Conservation (phyloP, 2,113 vertebrate genomes). For the Xerus inauris region DNA sequence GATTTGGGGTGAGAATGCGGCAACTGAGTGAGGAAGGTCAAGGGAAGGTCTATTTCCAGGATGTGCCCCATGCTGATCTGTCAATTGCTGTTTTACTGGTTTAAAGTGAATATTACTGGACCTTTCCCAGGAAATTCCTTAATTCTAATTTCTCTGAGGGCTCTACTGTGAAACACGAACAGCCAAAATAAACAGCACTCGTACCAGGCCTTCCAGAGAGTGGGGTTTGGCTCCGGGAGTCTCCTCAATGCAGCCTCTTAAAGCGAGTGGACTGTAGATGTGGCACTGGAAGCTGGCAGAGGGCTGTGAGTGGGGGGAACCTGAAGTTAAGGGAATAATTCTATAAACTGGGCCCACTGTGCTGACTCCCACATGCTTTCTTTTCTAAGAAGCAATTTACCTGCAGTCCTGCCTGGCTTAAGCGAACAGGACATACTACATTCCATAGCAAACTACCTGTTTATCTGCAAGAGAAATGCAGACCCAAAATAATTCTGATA, state of each 20-base stretch:
- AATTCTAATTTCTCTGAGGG: background rate
- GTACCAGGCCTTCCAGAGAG: background rate
- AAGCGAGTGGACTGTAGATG: background rate
- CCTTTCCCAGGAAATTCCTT: background rate
- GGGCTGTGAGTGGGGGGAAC: too few relatives aligned
- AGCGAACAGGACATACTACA: too few relatives aligned
- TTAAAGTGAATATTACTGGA: background rate
- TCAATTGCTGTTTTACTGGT: background rate
- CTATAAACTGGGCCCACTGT: too few relatives aligned
- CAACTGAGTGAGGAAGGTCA: background rate
- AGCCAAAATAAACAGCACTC: background rate
- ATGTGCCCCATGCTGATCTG: background rate
- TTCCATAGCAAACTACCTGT: too few relatives aligned
- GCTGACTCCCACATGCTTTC: too few relatives aligned
- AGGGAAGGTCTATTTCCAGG: background rate
- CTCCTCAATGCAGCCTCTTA: background rate
- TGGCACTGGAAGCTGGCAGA: too few relatives aligned
- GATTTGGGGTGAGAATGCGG: background rate
- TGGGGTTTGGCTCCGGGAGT: background rate
- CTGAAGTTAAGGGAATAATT: too few relatives aligned
- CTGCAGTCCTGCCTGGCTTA: too few relatives aligned
- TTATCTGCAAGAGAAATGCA: too few relatives aligned
- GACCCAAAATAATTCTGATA: too few relatives aligned
- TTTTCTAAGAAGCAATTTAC: too few relatives aligned
- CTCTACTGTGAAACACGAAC: background rate